Conservation (phyloP, 2,797 vertebrate genomes). For the Lemur catta region DNA sequence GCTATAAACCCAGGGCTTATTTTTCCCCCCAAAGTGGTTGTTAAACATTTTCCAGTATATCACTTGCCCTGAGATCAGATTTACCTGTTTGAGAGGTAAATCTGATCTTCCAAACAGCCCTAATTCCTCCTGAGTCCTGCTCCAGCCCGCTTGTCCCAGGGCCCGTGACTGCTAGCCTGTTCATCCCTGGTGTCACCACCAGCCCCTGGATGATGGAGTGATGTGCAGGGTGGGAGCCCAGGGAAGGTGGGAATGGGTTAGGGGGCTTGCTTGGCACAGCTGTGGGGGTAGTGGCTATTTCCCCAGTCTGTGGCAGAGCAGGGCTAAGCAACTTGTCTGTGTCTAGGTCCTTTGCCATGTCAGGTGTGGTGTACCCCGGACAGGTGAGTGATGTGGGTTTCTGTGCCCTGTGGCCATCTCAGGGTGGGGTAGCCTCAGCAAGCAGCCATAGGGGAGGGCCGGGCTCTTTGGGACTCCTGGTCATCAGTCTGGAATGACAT, state of each 20-base stretch:
- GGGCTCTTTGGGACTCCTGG: not conserved
- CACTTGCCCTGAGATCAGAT: not conserved
- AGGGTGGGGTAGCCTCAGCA: not conserved
- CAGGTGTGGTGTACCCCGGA: not conserved
- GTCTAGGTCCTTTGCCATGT: slow-evolving; percentile 44
- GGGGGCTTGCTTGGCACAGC: not conserved
- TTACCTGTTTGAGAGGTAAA: not conserved
- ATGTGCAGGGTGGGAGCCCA: not conserved
- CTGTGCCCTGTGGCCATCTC: not conserved
- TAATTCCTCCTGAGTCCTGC: not conserved
- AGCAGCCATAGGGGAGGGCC: not conserved
- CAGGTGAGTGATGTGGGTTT: slow-evolving; percentile 54
- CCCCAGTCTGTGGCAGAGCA: not conserved
- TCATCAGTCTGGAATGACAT: not conserved
- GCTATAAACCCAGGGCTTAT: not conserved
- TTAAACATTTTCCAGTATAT: not conserved
- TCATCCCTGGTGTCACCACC: not conserved
- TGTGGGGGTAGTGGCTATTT: not conserved
- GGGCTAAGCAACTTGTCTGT: slow-evolving; percentile 29
- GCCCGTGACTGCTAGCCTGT: not conserved
- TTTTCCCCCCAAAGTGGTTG: not conserved
- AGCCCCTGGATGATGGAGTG: not conserved
- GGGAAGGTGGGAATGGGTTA: not conserved
- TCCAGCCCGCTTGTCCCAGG: not conserved
- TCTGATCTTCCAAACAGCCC: not conserved